phyloP scores from a whole-genome alignment of 2,888 invertebrate genomes.

The Tipula confusa region DNA sequence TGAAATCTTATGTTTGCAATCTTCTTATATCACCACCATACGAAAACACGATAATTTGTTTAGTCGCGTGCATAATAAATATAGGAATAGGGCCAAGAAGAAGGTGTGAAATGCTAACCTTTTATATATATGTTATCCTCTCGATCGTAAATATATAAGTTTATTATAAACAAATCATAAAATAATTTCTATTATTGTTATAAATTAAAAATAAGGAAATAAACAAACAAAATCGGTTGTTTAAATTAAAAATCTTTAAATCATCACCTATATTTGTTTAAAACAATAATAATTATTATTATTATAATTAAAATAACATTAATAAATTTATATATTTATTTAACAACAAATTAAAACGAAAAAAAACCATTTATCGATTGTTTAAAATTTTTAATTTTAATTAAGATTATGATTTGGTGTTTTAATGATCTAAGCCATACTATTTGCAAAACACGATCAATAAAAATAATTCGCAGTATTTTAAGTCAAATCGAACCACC shows the following conservation, averaged over 20 bases:
- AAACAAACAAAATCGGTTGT: background rate
- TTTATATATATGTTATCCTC: too few species aligned
- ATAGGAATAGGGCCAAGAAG: background rate
- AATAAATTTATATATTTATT: background rate
- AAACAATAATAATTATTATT: background rate
- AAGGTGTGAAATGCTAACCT: background rate
- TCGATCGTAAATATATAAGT: background rate
- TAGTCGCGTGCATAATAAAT: background rate
- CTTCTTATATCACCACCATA: background rate
- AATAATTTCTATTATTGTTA: slow-evolving; percentile 9
- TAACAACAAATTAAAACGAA: background rate
- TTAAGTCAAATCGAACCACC: too few species aligned
- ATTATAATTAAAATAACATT: background rate
- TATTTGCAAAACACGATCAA: too few species aligned
- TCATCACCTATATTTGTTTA: background rate
- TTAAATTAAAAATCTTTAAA: slow-evolving; percentile 12
- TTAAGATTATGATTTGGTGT: background rate
- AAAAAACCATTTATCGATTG: background rate
- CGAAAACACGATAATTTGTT: background rate
- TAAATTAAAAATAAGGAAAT: background rate
- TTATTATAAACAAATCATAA: slow-evolving; percentile 25
- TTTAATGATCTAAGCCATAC: too few species aligned
- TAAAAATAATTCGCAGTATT: too few species aligned
- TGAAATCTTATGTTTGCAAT: background rate
- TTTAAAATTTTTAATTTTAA: background rate